phyloP scores from a whole-genome alignment of 2,888 invertebrate genomes.

The Hecatera dysodea region DNA sequence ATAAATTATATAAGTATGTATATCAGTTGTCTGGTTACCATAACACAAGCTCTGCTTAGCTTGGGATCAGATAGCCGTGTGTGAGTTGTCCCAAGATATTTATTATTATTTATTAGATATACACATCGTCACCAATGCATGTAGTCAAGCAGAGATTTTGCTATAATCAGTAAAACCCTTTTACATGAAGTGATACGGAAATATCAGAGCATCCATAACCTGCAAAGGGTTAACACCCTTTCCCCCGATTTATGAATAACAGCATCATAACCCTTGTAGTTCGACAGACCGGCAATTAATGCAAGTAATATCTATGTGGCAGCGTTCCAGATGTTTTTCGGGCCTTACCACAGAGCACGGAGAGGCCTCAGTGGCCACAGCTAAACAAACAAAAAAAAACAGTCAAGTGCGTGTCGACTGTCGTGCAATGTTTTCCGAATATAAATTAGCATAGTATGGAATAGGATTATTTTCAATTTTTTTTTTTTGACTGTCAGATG shows the following conservation, averaged over 20 bases:
- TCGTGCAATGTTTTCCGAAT: no score
- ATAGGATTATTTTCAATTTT: no score
- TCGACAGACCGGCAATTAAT: not conserved
- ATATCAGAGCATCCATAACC: slow-evolving; percentile 7
- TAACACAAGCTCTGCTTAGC: no score
- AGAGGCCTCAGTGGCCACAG: not conserved
- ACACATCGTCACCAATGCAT: not conserved
- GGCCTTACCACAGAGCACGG: not conserved
- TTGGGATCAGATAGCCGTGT: no score
- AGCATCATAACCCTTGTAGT: not conserved
- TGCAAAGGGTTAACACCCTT: not conserved
- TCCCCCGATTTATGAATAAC: slow-evolving; percentile 21
- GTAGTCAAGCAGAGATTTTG: not conserved
- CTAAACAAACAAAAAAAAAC: not conserved
- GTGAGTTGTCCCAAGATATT: no score
- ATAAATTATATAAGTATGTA: no score
- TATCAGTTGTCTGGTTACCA: no score
- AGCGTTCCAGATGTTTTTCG: slow-evolving; percentile 3
- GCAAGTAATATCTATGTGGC: slow-evolving; percentile 9
- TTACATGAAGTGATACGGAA: not conserved
- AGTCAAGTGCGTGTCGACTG: no score
- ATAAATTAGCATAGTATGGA: no score
- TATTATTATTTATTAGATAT: no score
- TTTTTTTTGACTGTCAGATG: no score
- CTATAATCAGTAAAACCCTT: not conserved